phyloP scores from a whole-genome alignment of 2,113 vertebrate species.

The Antechinus flavipes region DNA sequence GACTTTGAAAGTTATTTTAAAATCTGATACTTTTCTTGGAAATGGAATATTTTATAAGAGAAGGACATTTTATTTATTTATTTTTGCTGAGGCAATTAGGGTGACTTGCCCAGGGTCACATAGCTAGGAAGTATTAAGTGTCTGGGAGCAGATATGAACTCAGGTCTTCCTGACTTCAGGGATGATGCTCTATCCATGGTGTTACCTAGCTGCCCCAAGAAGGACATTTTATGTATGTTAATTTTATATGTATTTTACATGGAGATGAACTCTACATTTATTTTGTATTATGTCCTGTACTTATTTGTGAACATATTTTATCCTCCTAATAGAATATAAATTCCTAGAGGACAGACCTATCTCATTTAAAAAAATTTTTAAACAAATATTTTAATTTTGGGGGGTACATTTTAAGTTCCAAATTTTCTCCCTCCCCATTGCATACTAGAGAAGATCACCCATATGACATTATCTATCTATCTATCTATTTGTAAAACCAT shows the following conservation, averaged over 20 bases:
- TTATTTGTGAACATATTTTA: neutral
- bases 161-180: too few relatives aligned
- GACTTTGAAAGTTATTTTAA: neutral
- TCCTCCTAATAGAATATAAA: neutral
- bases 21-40: neutral
- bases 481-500: neutral
- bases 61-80: neutral
- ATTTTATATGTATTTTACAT: neutral
- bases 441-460: neutral
- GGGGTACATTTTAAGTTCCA: neutral
- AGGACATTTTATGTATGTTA: neutral
- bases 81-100: too few relatives aligned
- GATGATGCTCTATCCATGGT: too few relatives aligned
- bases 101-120: too few relatives aligned
- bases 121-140: too few relatives aligned
- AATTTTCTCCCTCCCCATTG: neutral
- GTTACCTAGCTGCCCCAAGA: neutral
- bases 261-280: neutral
- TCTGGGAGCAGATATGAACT: too few relatives aligned
- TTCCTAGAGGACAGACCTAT: neutral
- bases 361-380: neutral
- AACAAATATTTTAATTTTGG: neutral
- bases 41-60: neutral
- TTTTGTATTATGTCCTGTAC: neutral
- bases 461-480: neutral